Base-by-base conservation (phyloP, 2,888 invertebrate genomes). In the Baronia brevicornis region DNA sequence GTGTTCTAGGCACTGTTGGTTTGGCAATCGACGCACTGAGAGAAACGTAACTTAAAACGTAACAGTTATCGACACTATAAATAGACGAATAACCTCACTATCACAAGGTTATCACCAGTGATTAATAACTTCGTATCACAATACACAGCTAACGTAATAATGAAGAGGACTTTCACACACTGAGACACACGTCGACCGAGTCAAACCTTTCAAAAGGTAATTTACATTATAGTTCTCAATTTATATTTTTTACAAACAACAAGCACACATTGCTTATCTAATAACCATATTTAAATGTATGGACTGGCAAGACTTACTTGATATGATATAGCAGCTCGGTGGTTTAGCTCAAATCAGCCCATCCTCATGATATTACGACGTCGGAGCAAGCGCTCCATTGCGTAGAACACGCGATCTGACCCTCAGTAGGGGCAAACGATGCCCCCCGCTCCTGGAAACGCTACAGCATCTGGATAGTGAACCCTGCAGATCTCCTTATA, bases 401-500 rank as follows among this genome's bases (percentile, higher is more conserved):
- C 79, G 79, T 78, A 80, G 84, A 82, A 80, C 82, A 82, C 84
- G 84, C 84, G 84, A 66, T 72, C 74, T 51, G 78, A 78, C 68
- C 78, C 78, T 84, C 75, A 87, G 74, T 86, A 88, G 33, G 89
- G 88, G 62, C 90, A 91, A 39, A 88, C 78, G 13, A 90, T 87
- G 23, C 86, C 88, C 0, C 87, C 85, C 0, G 88, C 85, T 40
- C 68, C 88, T 71, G 48, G 90, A 19, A 59, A 49, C 2, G 66
- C 67, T 13, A 55, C 51, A 0, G 90, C 86, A 52, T 65, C 86
- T 73, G 49, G 90, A 85, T 73, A 88, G 43, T 91, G 87, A 4
- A 91, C 87, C 34, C 88, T 84, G 56, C 93, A 93, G 43, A 93
- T 88, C 28, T 90, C 87, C 54, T 88, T 89, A 69, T 88, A 93